These are phyloP conservation scores for Bradypodion ventrale DNA, from an alignment of 2,797 vertebrate genomes.

Conservation along the genomic window DNA sequence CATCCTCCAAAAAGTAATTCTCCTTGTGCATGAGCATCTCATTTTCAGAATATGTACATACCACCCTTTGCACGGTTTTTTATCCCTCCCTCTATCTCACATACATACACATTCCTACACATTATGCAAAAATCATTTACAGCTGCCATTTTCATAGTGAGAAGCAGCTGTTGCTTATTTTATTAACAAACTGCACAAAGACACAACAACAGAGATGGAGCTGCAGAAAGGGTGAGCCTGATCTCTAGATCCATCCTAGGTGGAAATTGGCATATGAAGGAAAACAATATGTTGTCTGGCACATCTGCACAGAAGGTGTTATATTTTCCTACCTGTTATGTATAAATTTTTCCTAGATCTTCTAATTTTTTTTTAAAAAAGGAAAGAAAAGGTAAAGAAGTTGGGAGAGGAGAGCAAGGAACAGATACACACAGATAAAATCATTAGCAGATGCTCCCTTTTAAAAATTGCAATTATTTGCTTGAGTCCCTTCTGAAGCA, in stretches of 20 bases:
- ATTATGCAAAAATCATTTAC: slow-evolving; percentile 32
- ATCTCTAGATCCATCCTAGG: slow-evolving; percentile 47
- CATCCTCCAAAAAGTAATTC: neutral
- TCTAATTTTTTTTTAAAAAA: neutral
- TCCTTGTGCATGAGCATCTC: slow-evolving; percentile 30
- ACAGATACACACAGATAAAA: neutral
- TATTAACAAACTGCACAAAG: slow-evolving; percentile 35
- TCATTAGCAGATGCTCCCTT: slow-evolving; percentile 27
- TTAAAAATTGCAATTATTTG: slow-evolving; percentile 26
- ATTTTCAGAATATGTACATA: neutral
- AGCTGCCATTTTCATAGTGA: slow-evolving; percentile 43
- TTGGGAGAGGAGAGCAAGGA: neutral
- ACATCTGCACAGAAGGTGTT: slow-evolving; percentile 35
- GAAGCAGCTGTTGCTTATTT: slow-evolving; percentile 40
- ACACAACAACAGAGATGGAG: slow-evolving; percentile 43
- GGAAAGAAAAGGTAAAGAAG: neutral
- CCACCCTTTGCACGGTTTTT: neutral
- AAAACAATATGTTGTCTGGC: slow-evolving; percentile 24
- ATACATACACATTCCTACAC: neutral
- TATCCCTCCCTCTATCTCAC: neutral
- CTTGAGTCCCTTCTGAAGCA: slow-evolving; percentile 26
- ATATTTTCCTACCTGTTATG: slow-evolving; percentile 20
- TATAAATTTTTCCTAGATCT: slow-evolving; percentile 1
- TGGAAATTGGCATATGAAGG: slow-evolving; percentile 40
- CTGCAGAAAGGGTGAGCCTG: neutral